These are phyloP conservation scores for Hirundichthys speculiger DNA, from an alignment of 2,113 vertebrate species.

Conservation along the genomic window DNA sequence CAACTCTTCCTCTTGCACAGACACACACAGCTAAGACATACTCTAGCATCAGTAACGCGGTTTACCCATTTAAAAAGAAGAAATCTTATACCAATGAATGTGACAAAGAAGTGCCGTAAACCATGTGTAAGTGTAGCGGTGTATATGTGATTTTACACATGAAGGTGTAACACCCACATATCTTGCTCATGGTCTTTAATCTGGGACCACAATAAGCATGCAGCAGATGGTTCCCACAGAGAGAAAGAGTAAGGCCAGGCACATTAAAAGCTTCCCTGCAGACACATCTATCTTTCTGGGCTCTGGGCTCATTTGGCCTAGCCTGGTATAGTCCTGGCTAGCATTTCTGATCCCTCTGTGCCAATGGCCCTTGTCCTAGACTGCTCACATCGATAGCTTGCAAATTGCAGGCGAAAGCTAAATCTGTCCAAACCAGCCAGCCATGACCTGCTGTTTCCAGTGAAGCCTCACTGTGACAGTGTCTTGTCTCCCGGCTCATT, in stretches of 20 bases:
- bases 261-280: constrained; percentile 78
- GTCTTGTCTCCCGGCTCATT: constrained; percentile 21
- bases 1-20: constrained; percentile 35
- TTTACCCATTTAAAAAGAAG: constrained; percentile 22
- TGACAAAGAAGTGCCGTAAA: constrained; percentile 31
- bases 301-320: constrained; percentile 59
- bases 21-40: constrained; percentile 25
- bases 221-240: constrained; percentile 76
- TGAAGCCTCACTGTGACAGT: constrained; percentile 12
- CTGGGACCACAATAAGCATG: constrained; percentile 67
- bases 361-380: constrained; percentile 47
- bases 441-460: constrained; percentile 46
- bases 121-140: constrained; percentile 19
- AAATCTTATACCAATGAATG: constrained; percentile 34
- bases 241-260: constrained; percentile 60
- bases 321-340: constrained; percentile 47
- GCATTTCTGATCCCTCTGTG: constrained; percentile 33
- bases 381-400: constrained; percentile 44
- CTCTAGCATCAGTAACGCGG: constrained; percentile 32
- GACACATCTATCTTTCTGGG: constrained; percentile 61
- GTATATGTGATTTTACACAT: constrained; percentile 18
- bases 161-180: constrained; percentile 19
- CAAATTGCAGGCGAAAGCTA: constrained; percentile 39
- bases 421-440: constrained; percentile 42
- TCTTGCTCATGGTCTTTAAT: constrained; percentile 71